phyloP scores from a whole-genome alignment of 2,888 invertebrate genomes.

The Steinernema carpocapsae region DNA sequence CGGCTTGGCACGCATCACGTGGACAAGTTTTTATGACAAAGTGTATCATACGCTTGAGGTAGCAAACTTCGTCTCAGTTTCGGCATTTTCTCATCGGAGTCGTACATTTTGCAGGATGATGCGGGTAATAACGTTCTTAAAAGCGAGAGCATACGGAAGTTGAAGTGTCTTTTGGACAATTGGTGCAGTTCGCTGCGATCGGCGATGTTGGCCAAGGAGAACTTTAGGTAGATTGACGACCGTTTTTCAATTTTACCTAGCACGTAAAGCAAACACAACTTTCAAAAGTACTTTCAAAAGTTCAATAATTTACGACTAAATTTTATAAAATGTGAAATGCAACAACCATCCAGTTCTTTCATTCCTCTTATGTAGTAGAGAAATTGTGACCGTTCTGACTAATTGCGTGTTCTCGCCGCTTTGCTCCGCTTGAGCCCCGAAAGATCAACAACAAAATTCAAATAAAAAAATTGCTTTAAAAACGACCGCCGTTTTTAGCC shows the following conservation, averaged over 20 bases:
- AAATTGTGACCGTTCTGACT: too few species aligned
- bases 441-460: too few species aligned
- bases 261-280: too few species aligned
- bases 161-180: conserved; percentile 48
- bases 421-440: too few species aligned
- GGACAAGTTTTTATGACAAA: conserved; percentile 55
- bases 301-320: not conserved
- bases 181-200: conserved; percentile 46
- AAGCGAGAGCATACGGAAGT: conserved; percentile 44
- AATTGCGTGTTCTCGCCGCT: too few species aligned
- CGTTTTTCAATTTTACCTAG: too few species aligned
- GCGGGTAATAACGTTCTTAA: conserved; percentile 33
- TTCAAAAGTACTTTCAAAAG: too few species aligned
- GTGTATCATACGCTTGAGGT: conserved; percentile 45
- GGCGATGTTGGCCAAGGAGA: conserved; percentile 46
- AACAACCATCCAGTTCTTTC: too few species aligned
- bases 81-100: not conserved
- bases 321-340: too few species aligned
- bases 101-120: conserved; percentile 29
- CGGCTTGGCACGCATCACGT: conserved; percentile 50
- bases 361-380: too few species aligned
- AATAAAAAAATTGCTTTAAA: too few species aligned
- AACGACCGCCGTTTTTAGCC: too few species aligned
- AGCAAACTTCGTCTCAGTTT: not conserved
- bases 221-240: conserved; percentile 41